phyloP scores from a whole-genome alignment of 1,140 invertebrate species.

The Aphaenogaster ashmeadi region DNA sequence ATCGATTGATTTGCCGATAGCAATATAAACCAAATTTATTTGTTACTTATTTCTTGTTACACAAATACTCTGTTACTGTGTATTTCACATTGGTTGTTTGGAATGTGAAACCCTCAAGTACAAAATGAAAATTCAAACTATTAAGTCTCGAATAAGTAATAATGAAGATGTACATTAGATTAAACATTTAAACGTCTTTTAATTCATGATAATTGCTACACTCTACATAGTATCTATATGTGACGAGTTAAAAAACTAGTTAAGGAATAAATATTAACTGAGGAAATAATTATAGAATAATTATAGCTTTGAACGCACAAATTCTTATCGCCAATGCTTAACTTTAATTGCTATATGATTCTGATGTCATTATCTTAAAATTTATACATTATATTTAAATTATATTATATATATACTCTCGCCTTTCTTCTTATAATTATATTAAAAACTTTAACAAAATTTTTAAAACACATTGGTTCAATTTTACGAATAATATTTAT shows the following conservation, averaged over 20 bases:
- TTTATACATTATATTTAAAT: background rate
- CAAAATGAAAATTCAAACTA: background rate
- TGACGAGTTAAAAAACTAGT: background rate
- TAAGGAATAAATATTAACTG: background rate
- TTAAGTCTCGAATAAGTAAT: background rate
- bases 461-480: background rate
- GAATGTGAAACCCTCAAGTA: background rate
- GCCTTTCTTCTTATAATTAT: background rate
- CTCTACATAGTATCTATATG: background rate
- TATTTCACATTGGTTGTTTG: background rate
- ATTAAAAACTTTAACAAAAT: background rate
- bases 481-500: background rate
- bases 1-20: background rate
- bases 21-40: background rate
- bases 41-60: background rate
- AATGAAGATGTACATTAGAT: background rate
- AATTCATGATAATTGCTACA: constrained; percentile 14
- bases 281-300: background rate
- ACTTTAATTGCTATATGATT: background rate
- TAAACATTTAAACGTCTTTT: background rate
- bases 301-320: background rate
- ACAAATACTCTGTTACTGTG: background rate
- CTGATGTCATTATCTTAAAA: background rate
- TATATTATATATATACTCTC: background rate
- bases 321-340: background rate